Percentiles rank a stretch among this genome's conserved stretches.
Evolutionary conservation across 2,797 vertebrate genomes (phyloP).

Genomic region (Microctenopoma steveboyesi): DNA sequence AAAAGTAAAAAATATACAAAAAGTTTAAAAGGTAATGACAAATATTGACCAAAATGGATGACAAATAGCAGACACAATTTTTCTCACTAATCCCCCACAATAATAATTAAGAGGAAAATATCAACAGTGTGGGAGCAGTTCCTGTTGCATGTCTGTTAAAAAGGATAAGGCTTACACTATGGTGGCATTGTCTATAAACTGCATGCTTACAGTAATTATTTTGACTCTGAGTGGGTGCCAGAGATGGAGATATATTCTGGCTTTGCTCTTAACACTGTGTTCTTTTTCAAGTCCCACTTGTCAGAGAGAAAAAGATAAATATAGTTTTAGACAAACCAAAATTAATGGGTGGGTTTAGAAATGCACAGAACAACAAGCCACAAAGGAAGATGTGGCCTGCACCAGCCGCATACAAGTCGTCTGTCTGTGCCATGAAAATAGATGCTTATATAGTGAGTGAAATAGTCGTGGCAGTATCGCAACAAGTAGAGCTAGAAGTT

Average conservation of each 20-base stretch:
- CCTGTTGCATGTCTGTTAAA: too few species aligned
- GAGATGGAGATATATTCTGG: constrained; percentile 39
- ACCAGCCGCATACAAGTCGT: constrained; percentile 88
- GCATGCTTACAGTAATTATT: constrained; percentile 36
- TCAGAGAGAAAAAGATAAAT: constrained; percentile 89
- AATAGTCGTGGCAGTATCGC: constrained; percentile 86
- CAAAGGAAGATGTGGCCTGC: constrained; percentile 86
- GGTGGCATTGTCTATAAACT: constrained; percentile 18
- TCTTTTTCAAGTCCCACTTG: constrained; percentile 88
- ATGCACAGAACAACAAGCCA: constrained; percentile 88
- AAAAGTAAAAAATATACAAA: too few species aligned
- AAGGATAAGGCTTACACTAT: constrained; percentile 22
- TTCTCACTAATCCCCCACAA: too few species aligned
- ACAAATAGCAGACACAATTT: too few species aligned
- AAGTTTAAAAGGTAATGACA: too few species aligned
- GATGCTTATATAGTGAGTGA: constrained; percentile 84
- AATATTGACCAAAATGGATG: too few species aligned
- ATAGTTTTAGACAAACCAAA: constrained; percentile 93
- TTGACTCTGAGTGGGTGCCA: constrained; percentile 21
- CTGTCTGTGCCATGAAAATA: constrained; percentile 87
- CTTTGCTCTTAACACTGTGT: constrained; percentile 73
- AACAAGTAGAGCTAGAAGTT: constrained; percentile 81
- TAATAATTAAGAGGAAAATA: too few species aligned
- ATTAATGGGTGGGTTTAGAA: constrained; percentile 90
- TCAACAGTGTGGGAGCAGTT: too few species aligned